phyloP scores from a whole-genome alignment of 92 coral and sea anemone species.

The Palythoa grandiflora region DNA sequence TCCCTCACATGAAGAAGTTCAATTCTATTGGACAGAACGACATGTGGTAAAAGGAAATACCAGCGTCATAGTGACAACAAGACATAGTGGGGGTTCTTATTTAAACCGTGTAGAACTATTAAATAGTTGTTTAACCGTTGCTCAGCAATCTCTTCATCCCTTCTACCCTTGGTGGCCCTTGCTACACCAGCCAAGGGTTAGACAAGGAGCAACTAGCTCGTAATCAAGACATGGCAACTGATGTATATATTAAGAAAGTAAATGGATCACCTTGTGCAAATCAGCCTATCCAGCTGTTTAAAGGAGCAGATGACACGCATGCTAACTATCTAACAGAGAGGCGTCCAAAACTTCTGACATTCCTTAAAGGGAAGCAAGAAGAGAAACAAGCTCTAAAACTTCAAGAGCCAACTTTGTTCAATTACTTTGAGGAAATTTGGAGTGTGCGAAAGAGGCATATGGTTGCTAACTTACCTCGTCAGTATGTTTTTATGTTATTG shows the following conservation, averaged over 20 bases:
- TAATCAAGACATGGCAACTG: constrained; percentile 62
- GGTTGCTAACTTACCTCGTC: constrained; percentile 52
- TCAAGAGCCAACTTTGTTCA: constrained; percentile 50
- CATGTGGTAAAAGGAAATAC: constrained; percentile 49
- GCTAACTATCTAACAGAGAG: constrained; percentile 48
- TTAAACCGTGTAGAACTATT: constrained; percentile 63
- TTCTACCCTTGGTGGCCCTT: constrained; percentile 68
- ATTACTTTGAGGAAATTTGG: constrained; percentile 67
- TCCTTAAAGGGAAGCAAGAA: constrained; percentile 59
- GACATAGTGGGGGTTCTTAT: constrained; percentile 63
- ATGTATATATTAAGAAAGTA: constrained; percentile 63
- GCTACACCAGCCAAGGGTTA: constrained; percentile 53
- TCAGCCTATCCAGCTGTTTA: constrained; percentile 50
- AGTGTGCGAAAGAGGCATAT: constrained; percentile 57
- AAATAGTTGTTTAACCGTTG: constrained; percentile 62
- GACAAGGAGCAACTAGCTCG: constrained; percentile 59
- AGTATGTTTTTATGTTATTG: constrained; percentile 60
- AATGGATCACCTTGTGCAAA: constrained; percentile 75
- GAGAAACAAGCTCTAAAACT: constrained; percentile 44
- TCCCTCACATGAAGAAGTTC: constrained; percentile 65
- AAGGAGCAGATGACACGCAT: constrained; percentile 62
- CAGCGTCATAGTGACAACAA: constrained; percentile 57
- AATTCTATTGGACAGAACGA: constrained; percentile 71
- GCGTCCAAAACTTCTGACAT: constrained; percentile 60
- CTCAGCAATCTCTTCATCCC: constrained; percentile 68